Evolutionary conservation across 1,140 invertebrate genomes (phyloP).

Genomic region (Ditylenchus dipsaci): DNA sequence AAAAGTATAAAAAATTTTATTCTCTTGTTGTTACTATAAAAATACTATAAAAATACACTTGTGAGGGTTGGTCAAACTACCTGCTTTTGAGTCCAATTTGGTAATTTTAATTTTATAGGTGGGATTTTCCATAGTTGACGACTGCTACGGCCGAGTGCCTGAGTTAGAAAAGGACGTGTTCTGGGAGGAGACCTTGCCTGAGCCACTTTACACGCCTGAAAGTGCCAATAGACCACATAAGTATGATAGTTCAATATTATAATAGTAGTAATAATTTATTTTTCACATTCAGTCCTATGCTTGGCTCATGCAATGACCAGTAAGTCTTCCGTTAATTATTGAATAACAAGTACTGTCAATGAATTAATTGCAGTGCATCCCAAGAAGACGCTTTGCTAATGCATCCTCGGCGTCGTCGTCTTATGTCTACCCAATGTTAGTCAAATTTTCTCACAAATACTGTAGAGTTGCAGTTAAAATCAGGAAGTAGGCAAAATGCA

Average conservation of each 20-base stretch:
- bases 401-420: conserved; percentile 35
- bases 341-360: not conserved
- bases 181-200: conserved; percentile 41
- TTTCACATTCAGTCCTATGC: not conserved
- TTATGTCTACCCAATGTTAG: too few species aligned
- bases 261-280: not conserved
- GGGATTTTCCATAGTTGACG: conserved; percentile 40
- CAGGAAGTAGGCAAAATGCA: too few species aligned
- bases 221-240: conserved; percentile 27
- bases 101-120: conserved; percentile 21
- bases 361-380: conserved; percentile 10
- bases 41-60: too few species aligned
- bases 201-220: conserved; percentile 44
- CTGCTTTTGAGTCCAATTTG: too few species aligned
- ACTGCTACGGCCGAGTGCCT: conserved; percentile 39
- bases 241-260: conserved; percentile 36
- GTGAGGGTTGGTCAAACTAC: too few species aligned
- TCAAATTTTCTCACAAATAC: too few species aligned
- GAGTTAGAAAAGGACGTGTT: conserved; percentile 39
- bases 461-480: too few species aligned
- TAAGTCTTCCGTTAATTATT: conserved; percentile 10
- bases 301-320: conserved; percentile 44
- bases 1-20: too few species aligned
- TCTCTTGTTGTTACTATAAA: too few species aligned
- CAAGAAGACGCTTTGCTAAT: conserved; percentile 41